Evolutionary conservation across 2,797 vertebrate genomes (phyloP).

Genomic region (Acipenser ruthenus): DNA sequence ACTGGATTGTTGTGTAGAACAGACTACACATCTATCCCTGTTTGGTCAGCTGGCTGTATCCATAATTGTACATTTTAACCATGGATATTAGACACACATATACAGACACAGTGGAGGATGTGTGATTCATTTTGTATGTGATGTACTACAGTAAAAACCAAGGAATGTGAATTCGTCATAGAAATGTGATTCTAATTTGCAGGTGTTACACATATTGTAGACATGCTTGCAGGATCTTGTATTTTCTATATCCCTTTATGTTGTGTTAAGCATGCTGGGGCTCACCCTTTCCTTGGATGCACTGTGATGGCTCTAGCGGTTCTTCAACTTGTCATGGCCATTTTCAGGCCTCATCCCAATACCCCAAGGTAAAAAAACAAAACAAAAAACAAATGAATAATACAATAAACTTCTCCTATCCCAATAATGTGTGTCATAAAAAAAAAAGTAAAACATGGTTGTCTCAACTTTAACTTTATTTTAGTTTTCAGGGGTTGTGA

Average conservation of each 20-base stretch:
- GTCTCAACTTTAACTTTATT: not conserved
- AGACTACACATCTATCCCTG: too few relatives aligned
- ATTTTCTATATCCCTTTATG: not conserved
- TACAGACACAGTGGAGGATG: too few relatives aligned
- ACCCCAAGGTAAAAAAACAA: slow-evolving; percentile 57
- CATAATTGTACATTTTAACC: too few relatives aligned
- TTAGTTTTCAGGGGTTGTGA: not conserved
- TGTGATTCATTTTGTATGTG: too few relatives aligned
- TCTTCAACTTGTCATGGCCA: slow-evolving; percentile 67
- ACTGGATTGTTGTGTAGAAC: too few relatives aligned
- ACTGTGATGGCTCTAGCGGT: slow-evolving; percentile 57
- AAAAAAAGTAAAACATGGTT: not conserved
- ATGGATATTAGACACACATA: too few relatives aligned
- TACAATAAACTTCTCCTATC: not conserved
- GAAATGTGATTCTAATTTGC: too few relatives aligned
- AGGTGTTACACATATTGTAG: too few relatives aligned
- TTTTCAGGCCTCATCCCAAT: slow-evolving; percentile 60
- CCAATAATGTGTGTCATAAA: not conserved
- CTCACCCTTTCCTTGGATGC: slow-evolving; percentile 73
- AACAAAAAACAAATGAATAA: not conserved
- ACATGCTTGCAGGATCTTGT: not conserved
- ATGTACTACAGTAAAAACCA: too few relatives aligned
- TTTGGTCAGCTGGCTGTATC: too few relatives aligned
- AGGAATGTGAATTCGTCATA: too few relatives aligned
- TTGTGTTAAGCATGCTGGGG: slow-evolving; percentile 60